Conservation (phyloP, 1,140 invertebrate genomes). For the Atta colombica region DNA sequence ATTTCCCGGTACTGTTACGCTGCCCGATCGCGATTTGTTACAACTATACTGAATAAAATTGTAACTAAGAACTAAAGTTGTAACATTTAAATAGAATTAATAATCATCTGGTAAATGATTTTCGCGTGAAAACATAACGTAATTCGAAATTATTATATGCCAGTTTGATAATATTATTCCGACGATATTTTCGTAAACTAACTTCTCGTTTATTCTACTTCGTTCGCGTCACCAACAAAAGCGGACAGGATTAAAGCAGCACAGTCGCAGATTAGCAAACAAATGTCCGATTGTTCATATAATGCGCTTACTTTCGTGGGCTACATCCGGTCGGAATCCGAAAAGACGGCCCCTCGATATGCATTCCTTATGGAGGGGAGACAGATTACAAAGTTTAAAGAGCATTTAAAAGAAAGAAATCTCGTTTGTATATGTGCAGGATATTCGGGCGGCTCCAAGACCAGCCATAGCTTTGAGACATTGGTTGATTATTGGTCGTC, state of each 20-base stretch:
- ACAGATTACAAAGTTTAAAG: constrained; percentile 38
- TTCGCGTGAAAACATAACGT: not conserved
- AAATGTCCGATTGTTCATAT: constrained; percentile 47
- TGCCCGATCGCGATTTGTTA: not conserved
- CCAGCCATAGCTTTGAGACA: not conserved
- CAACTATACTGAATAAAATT: not conserved
- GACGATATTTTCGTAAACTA: not conserved
- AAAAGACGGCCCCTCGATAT: constrained; percentile 21
- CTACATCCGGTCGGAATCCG: constrained; percentile 42
- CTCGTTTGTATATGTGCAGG: not conserved
- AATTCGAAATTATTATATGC: not conserved
- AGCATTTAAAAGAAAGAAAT: constrained; percentile 33
- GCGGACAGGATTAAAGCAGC: constrained; percentile 37
- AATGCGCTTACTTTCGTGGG: constrained; percentile 54
- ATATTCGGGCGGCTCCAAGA: not conserved
- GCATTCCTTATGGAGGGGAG: not conserved
- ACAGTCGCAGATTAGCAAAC: constrained; percentile 54
- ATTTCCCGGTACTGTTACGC: not conserved
- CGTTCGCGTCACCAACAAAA: constrained; percentile 16
- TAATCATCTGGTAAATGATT: not conserved
- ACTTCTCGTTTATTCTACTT: constrained; percentile 29
- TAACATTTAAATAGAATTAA: not conserved
- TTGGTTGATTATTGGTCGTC: constrained; percentile 67
- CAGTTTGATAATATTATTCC: not conserved
- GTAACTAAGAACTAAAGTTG: not conserved